A percentile compares a stretch with the other conserved stretches of the same genome.
Conservation (phyloP, 2,888 invertebrate genomes). For the Atrina japonica region DNA sequence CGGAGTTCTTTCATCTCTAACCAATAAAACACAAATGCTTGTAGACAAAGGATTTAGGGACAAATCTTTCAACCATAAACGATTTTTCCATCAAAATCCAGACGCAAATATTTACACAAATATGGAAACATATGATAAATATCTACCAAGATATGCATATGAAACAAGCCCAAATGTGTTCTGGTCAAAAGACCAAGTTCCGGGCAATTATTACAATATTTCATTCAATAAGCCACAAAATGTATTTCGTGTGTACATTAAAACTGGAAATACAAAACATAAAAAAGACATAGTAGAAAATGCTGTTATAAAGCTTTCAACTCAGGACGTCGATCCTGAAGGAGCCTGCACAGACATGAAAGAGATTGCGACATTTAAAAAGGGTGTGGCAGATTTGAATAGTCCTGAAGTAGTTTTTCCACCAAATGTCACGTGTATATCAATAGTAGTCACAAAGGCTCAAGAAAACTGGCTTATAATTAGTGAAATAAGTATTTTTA, state of each 20-base stretch:
- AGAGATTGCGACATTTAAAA: slow-evolving; percentile 16
- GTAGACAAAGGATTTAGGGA: slow-evolving; percentile 54
- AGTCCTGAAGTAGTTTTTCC: no score
- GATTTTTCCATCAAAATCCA: slow-evolving; percentile 71
- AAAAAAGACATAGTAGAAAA: slow-evolving; percentile 43
- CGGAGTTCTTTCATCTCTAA: slow-evolving; percentile 59
- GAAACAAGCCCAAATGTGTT: slow-evolving; percentile 43
- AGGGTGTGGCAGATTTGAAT: slow-evolving; percentile 21
- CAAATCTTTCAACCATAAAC: slow-evolving; percentile 26
- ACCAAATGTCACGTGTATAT: no score
- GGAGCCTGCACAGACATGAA: slow-evolving; percentile 13
- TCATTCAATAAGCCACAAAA: slow-evolving; percentile 51
- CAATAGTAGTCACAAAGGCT: no score
- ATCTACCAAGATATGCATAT: slow-evolving; percentile 67
- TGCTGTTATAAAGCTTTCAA: slow-evolving; percentile 10
- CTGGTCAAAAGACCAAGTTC: slow-evolving; percentile 50
- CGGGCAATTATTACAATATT: slow-evolving; percentile 47
- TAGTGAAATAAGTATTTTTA: no score
- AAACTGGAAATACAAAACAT: slow-evolving; percentile 48
- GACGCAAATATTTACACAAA: slow-evolving; percentile 76
- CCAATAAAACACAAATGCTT: slow-evolving; percentile 57
- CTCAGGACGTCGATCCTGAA: not conserved
- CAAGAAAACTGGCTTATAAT: no score
- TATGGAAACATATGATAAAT: slow-evolving; percentile 54
- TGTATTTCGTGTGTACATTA: slow-evolving; percentile 54